phyloP scores from a whole-genome alignment of 2,113 vertebrate species.

The Phaethornis superciliosus region DNA sequence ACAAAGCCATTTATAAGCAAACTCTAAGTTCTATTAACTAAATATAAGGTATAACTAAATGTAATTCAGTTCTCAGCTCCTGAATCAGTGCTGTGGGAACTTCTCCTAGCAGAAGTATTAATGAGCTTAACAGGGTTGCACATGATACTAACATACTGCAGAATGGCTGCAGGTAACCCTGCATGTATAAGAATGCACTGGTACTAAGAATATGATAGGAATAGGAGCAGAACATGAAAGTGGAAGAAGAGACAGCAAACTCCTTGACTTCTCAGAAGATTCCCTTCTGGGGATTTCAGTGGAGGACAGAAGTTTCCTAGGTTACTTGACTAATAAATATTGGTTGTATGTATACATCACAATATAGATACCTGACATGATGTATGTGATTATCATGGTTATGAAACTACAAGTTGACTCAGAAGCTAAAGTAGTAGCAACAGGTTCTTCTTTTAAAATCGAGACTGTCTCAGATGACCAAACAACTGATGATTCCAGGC shows the following conservation, averaged over 20 bases:
- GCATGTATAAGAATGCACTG: not conserved
- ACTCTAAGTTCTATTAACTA: not conserved
- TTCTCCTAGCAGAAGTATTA: not conserved
- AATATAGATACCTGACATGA: not conserved
- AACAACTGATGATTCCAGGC: not conserved
- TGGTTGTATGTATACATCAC: not conserved
- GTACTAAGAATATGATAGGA: not conserved
- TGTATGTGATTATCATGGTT: not conserved
- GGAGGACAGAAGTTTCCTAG: constrained; percentile 7
- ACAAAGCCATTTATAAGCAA: not conserved
- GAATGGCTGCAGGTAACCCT: not conserved
- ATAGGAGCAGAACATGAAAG: constrained; percentile 1
- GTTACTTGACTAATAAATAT: not conserved
- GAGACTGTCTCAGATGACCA: not conserved
- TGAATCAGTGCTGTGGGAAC: not conserved
- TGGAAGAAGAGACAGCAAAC: not conserved
- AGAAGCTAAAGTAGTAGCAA: not conserved
- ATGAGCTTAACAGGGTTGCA: not conserved
- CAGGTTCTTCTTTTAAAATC: not conserved
- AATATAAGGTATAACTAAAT: not conserved
- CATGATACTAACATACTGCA: not conserved
- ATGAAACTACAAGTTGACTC: not conserved
- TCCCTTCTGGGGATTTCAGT: not conserved
- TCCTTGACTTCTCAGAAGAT: constrained; percentile 13
- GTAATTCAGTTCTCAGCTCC: not conserved